These are phyloP conservation scores for Neuroterus valhalla DNA, from an alignment of 1,140 invertebrate species.

Conservation along the genomic window DNA sequence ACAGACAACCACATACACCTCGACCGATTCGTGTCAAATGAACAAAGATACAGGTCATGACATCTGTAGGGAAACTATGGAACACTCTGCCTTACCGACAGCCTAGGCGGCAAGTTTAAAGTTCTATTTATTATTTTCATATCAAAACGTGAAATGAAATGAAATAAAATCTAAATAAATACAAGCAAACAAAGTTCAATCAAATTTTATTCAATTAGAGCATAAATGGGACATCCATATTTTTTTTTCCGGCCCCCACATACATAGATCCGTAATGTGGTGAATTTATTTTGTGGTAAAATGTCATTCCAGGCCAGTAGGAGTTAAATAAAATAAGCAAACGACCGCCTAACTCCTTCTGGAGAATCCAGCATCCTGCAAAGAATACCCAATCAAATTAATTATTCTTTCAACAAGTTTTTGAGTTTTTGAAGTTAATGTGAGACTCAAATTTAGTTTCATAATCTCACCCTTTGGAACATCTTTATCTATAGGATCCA, in stretches of 20 bases:
- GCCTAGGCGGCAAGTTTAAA: not conserved
- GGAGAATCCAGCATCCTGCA: slow-evolving; percentile 79
- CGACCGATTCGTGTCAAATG: not conserved
- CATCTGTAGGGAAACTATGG: not conserved
- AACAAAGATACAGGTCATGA: not conserved
- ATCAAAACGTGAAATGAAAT: not conserved
- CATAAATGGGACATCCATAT: slow-evolving; percentile 84
- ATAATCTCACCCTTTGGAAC: slow-evolving; percentile 75
- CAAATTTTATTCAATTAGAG: slow-evolving; percentile 58
- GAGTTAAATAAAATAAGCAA: slow-evolving; percentile 80
- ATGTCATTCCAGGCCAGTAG: slow-evolving; percentile 85
- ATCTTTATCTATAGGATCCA: slow-evolving; percentile 83
- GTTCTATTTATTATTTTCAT: not conserved
- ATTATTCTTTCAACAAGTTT: not conserved
- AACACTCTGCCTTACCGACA: not conserved
- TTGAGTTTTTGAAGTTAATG: slow-evolving; percentile 31
- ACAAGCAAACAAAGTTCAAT: slow-evolving; percentile 9
- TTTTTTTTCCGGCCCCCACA: slow-evolving; percentile 83
- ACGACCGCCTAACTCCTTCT: slow-evolving; percentile 76
- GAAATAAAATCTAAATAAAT: not conserved
- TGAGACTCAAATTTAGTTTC: slow-evolving; percentile 22
- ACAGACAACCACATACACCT: not conserved
- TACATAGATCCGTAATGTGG: slow-evolving; percentile 83
- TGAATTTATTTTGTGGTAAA: slow-evolving; percentile 82
- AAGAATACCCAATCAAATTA: slow-evolving; percentile 34